Base-by-base conservation (phyloP, 1,140 invertebrate genomes). In the Philotrypesis tridentata region DNA sequence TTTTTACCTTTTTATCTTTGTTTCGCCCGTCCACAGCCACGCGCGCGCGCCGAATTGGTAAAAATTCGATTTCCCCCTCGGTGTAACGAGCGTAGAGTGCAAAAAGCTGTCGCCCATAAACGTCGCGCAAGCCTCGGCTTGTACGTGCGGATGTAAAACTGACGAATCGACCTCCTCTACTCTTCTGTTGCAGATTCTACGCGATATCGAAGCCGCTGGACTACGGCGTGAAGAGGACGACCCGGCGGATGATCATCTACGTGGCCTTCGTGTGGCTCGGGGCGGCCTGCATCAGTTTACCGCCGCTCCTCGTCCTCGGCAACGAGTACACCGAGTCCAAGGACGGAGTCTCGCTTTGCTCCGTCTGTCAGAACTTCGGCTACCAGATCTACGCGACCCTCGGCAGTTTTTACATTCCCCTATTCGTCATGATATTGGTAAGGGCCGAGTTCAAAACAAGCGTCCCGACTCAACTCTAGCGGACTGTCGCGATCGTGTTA, bases 311-410 rank as follows among this genome's bases (percentile, higher is more conserved):
- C 65, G 96, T 98, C 85, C 93, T 98, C 77, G 97, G 97, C 60
- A 98, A 98, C 91, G 96, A 97, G 89, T 95, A 97, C 90, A 90
- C 83, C 4, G 85, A 89, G 37, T 88, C 89, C 0, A 87, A 91
- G 60, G 89, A 88, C 29, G 94, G 94, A n/a, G 93, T 94, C 2
- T 86, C 88, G 33, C 94, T 94, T 65, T 98, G 97, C 90, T 93
- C 94, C 31, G 96, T 98, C 31, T 97, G 96, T 82, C 96, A 97
- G 89, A 96, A 97, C 89, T 96, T 96, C 89, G 96, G 94, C 84
- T 98, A 96, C 91, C 96, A 97, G 91, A 95, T 98, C 72, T 98
- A 98, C 90, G 97, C 97, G 31, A 98, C 97, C 0, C 92, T 97
- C 80, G 96, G 96, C 60, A 97, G 96, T 67, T 98, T 98, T 92